Percentiles rank a stretch among this genome's conserved stretches.
phyloP scores from a whole-genome alignment of 2,888 invertebrate genomes.

The Strigamia crassipes region DNA sequence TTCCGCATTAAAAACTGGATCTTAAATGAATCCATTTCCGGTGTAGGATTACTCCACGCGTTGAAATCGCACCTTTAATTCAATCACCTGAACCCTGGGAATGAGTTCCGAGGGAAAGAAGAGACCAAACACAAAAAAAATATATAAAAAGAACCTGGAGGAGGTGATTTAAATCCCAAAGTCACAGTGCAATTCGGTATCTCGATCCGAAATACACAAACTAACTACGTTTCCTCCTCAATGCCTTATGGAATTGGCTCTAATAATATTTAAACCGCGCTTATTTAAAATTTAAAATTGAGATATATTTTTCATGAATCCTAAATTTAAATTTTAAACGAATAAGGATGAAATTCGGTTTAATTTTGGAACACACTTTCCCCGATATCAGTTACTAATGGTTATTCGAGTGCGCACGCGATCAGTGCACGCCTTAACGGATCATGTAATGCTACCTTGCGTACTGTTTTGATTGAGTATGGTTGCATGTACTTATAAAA shows the following conservation, averaged over 20 bases:
- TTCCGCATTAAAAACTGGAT: not conserved
- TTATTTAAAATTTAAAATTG: no score
- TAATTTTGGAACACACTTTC: not conserved
- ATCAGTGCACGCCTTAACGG: not conserved
- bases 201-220: not conserved
- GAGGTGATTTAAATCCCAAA: slow-evolving; percentile 1
- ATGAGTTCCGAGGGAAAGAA: not conserved
- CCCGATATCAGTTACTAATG: not conserved
- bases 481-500: not conserved
- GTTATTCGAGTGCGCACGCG: not conserved
- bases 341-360: no score
- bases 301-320: no score
- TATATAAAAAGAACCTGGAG: not conserved
- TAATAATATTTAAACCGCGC: no score
- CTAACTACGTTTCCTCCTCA: not conserved
- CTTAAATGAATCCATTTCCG: not conserved
- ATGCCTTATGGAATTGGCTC: not conserved
- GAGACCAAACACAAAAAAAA: not conserved
- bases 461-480: not conserved
- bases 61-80: not conserved
- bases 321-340: not conserved
- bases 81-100: not conserved
- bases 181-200: not conserved
- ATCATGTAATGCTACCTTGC: not conserved
- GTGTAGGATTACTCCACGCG: not conserved